phyloP scores from a whole-genome alignment of 1,140 invertebrate genomes.

The Drosophila erecta region DNA sequence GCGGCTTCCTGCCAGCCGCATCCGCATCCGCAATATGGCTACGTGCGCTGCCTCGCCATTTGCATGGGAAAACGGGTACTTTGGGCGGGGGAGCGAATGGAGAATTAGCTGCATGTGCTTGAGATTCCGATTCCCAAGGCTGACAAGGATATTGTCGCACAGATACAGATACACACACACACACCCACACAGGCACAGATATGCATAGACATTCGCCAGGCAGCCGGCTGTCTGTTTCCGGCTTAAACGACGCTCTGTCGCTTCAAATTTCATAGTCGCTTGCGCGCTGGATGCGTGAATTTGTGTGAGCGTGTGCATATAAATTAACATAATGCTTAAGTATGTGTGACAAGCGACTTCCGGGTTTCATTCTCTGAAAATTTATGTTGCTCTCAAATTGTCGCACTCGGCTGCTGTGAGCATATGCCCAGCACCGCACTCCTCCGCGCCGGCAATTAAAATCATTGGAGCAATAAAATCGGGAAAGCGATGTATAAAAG shows the following conservation, averaged over 20 bases:
- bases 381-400: slow-evolving; percentile 79
- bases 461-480: slow-evolving; percentile 65
- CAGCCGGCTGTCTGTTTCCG: slow-evolving; percentile 64
- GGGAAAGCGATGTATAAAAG: slow-evolving; percentile 20
- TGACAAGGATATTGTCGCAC: slow-evolving; percentile 42
- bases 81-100: slow-evolving; percentile 9
- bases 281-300: slow-evolving; percentile 25
- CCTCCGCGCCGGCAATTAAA: slow-evolving; percentile 59
- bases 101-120: slow-evolving; percentile 75
- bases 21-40: slow-evolving; percentile 31
- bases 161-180: neutral
- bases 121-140: slow-evolving; percentile 62
- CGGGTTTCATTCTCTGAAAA: slow-evolving; percentile 71
- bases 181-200: neutral
- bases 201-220: slow-evolving; percentile 53
- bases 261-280: slow-evolving; percentile 76
- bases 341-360: slow-evolving; percentile 81
- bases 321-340: slow-evolving; percentile 83
- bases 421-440: neutral
- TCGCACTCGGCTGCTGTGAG: slow-evolving; percentile 35
- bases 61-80: neutral
- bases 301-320: slow-evolving; percentile 48
- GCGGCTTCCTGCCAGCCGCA: slow-evolving; percentile 44
- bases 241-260: slow-evolving; percentile 79
- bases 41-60: slow-evolving; percentile 29